phyloP scores from a whole-genome alignment of 2,888 invertebrate species.

The Troides oblongomaculatus region DNA sequence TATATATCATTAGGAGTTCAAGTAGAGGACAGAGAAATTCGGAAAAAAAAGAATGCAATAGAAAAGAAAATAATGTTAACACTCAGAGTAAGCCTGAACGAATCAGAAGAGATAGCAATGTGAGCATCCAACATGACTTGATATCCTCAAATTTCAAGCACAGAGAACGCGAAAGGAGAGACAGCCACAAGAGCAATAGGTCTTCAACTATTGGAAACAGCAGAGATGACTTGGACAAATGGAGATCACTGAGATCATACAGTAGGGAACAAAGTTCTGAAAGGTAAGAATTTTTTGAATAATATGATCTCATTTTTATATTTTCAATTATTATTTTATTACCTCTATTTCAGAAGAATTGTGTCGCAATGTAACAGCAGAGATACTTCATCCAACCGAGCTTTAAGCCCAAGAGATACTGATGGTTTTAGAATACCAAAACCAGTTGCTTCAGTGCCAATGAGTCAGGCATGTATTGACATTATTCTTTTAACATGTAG shows the following conservation, averaged over 20 bases:
- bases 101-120: conserved; percentile 62
- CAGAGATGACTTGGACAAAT: conserved; percentile 70
- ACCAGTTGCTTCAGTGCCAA: conserved; percentile 52
- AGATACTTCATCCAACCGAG: conserved; percentile 65
- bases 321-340: not conserved
- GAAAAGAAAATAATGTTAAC: conserved; percentile 67
- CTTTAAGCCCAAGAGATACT: conserved; percentile 64
- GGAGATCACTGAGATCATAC: conserved; percentile 71
- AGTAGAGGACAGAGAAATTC: conserved; percentile 66
- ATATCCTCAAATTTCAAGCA: conserved; percentile 53
- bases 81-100: conserved; percentile 59
- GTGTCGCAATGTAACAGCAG: conserved; percentile 74
- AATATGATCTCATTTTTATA: not conserved
- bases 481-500: not conserved
- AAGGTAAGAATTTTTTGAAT: conserved; percentile 49
- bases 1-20: conserved; percentile 56
- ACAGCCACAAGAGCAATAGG: conserved; percentile 69
- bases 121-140: conserved; percentile 63
- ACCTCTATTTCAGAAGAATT: conserved; percentile 56
- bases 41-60: conserved; percentile 64
- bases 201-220: conserved; percentile 73
- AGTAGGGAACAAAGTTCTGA: conserved; percentile 76
- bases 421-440: conserved; percentile 73
- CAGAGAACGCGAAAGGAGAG: conserved; percentile 62
- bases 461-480: conserved; percentile 55